phyloP scores from a whole-genome alignment of 2,113 vertebrate species.

The Cygnus buccinator region DNA sequence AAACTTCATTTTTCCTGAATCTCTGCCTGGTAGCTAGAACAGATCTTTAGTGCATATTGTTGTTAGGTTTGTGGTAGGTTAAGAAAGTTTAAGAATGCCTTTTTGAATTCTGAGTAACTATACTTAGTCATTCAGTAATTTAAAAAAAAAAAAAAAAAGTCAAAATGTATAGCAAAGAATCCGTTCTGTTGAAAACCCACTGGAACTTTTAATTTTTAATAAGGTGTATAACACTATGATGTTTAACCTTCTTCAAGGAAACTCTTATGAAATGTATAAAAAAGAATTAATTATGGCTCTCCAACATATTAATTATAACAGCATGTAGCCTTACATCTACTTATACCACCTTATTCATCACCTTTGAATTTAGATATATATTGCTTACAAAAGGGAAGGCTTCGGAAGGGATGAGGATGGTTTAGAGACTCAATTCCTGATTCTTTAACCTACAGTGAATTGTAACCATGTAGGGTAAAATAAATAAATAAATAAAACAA shows the following conservation, averaged over 20 bases:
- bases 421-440: not conserved
- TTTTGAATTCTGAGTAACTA: constrained; percentile 9
- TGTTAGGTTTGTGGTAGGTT: not conserved
- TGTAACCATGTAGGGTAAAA: not conserved
- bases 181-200: not conserved
- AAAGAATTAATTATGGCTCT: not conserved
- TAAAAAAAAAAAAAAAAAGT: not conserved
- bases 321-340: not conserved
- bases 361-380: not conserved
- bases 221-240: not conserved
- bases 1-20: not conserved
- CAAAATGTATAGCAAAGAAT: not conserved
- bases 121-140: constrained; percentile 13
- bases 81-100: not conserved
- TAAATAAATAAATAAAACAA: too few species aligned
- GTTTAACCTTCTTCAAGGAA: not conserved
- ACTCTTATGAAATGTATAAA: not conserved
- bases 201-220: constrained; percentile 30
- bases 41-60: not conserved
- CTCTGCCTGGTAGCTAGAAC: not conserved
- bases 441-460: not conserved
- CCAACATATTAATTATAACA: not conserved
- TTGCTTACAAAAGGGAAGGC: not conserved
- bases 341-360: not conserved
- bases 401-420: not conserved